Percentiles rank a stretch among this genome's conserved stretches.
Evolutionary conservation across 1,140 invertebrate genomes (phyloP).

Genomic region (Philotrypesis tridentata): DNA sequence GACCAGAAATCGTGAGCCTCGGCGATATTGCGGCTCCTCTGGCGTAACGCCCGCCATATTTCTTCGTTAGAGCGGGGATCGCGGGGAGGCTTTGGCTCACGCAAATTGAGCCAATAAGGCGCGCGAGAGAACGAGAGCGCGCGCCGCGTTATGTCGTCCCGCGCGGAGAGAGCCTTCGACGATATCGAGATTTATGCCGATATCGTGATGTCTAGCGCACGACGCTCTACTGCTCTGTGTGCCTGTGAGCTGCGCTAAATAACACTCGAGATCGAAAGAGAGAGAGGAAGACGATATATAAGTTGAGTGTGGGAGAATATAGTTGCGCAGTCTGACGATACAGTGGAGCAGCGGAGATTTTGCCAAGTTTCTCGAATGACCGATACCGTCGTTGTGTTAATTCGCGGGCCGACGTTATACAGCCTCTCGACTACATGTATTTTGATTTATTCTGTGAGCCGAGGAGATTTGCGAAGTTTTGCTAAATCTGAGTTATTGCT

Average conservation of each 20-base stretch:
- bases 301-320: background rate
- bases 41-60: constrained; percentile 7
- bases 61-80: constrained; percentile 30
- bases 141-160: background rate
- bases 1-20: background rate
- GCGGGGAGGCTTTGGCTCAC: constrained; percentile 8
- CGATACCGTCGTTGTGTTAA: background rate
- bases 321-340: no score
- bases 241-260: background rate
- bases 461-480: background rate
- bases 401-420: no score
- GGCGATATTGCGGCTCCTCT: constrained; percentile 6
- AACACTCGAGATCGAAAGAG: background rate
- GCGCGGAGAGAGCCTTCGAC: constrained; percentile 10
- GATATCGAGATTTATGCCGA: constrained; percentile 34
- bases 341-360: no score
- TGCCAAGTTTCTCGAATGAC: background rate
- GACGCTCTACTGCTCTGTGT: background rate
- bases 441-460: background rate
- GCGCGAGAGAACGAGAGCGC: background rate
- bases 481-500: background rate
- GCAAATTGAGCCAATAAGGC: constrained; percentile 42
- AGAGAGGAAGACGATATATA: no score
- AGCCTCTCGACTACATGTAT: background rate
- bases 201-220: constrained; percentile 11